Percentiles rank a stretch among this genome's conserved stretches.
These are phyloP conservation scores for Sthenelais limicola DNA, from an alignment of 2,888 invertebrate genomes.

Conservation along the genomic window DNA sequence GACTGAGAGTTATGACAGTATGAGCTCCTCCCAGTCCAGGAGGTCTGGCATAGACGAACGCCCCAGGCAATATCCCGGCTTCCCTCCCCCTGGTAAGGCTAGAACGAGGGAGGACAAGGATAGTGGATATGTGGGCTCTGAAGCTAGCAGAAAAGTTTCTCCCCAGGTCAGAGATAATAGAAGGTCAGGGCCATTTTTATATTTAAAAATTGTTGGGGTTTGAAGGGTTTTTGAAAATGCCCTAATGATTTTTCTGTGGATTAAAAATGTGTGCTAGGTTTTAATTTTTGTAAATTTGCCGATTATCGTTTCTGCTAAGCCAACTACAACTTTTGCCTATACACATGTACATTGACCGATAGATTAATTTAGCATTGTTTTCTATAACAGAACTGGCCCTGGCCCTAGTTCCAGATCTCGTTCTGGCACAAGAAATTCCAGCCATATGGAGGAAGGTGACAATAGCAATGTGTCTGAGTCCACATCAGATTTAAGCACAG, in stretches of 20 bases:
- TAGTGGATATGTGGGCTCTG: slow-evolving; percentile 44
- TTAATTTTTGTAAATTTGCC: no score
- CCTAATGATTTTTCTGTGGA: background rate
- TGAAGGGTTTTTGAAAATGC: background rate
- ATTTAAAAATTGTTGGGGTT: background rate
- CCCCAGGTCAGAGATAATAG: slow-evolving; percentile 15
- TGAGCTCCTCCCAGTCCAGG: background rate
- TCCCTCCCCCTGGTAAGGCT: background rate
- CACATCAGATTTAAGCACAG: slow-evolving; percentile 30
- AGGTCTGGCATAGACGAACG: slow-evolving; percentile 7
- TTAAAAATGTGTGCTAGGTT: background rate
- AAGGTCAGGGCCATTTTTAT: background rate
- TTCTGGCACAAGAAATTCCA: background rate
- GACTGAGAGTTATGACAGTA: slow-evolving; percentile 28
- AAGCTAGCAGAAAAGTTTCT: slow-evolving; percentile 35
- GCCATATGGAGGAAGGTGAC: background rate
- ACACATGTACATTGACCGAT: no score
- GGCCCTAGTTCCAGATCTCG: no score
- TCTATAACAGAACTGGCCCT: no score
- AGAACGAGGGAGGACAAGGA: slow-evolving; percentile 35
- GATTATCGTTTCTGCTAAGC: no score
- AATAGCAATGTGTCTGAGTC: slow-evolving; percentile 11
- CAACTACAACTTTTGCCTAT: no score
- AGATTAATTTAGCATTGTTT: no score
- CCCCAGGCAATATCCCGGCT: background rate